Percentiles rank a stretch among this genome's conserved stretches.
Evolutionary conservation across 2,797 vertebrate species (phyloP).

Genomic region (Myioborus miniatus): DNA sequence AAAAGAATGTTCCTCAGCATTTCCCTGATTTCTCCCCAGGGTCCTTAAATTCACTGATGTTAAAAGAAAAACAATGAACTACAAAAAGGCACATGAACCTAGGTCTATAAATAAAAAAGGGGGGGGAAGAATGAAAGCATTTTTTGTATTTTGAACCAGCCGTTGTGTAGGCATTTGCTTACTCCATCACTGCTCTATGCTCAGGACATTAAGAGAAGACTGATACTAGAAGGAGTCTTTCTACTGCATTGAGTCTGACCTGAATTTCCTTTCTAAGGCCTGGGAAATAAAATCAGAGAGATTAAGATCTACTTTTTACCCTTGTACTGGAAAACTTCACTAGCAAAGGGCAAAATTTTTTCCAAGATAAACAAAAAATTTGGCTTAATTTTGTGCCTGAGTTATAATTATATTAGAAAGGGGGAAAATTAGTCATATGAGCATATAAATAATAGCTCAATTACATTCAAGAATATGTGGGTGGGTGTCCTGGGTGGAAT

Average conservation of each 20-base stretch:
- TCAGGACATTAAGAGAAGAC: neutral
- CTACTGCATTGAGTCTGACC: neutral
- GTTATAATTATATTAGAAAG: constrained; percentile 33
- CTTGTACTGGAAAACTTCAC: neutral
- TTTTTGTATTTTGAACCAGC: neutral
- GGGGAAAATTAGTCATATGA: neutral
- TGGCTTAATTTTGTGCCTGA: constrained; percentile 12
- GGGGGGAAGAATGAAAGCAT: neutral
- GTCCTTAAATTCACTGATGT: neutral
- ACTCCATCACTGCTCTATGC: neutral
- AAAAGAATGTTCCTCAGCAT: neutral
- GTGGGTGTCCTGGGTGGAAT: constrained; percentile 35
- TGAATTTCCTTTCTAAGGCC: neutral
- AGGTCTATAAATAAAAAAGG: neutral
- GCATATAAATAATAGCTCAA: constrained; percentile 34
- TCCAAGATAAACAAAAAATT: constrained; percentile 19
- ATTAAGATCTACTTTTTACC: neutral
- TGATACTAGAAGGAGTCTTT: neutral
- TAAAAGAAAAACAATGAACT: neutral
- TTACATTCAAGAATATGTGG: constrained; percentile 24
- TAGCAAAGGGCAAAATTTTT: constrained; percentile 25
- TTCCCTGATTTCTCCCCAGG: neutral
- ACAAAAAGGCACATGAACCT: neutral
- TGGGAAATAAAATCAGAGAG: neutral
- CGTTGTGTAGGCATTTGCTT: neutral